Evolutionary conservation across 2,797 vertebrate species (phyloP), one percentile per base, ranked within the genome.

Genomic region (Cheirogaleus major): DNA sequence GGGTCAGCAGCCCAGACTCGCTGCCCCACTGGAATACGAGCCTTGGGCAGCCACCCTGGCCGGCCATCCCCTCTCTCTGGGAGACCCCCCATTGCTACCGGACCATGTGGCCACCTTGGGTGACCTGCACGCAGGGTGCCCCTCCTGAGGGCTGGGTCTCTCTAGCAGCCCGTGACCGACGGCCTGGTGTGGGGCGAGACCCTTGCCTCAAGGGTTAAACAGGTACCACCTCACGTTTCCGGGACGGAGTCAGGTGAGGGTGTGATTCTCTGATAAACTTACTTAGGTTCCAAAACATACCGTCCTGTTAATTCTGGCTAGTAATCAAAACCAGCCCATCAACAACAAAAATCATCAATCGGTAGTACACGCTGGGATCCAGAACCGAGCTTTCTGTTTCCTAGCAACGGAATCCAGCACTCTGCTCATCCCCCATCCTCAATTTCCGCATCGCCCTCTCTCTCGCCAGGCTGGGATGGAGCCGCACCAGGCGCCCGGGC

Each of bases 391-490:
- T 92, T 95, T 52, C 95, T 25, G 96, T 97, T 17, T 83, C 97
- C 95, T 97, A 97, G 97, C 97, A 97, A 98, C 97, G 55, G 92
- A 10, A 67, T 22, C 57, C 91, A 25, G 96, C 0, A 1, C 78
- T 82, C 41, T 2, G 69, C 81, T 91, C 81, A 45, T 69, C 57
- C 80, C 63, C 76, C 32, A 22, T 22, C 87, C 95, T 78, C 82
- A 13, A 38, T 32, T 32, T 81, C 92, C 73, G 18, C 30, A 12
- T 17, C 1, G 20, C 79, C 52, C 43, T 78, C 76, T 61, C 43
- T 78, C 76, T 69, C 81, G 3, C 69, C 43, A 18, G 82, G 92
- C 61, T 4, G 1, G 32, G 78, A 23, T 6, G 10, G 25, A 41
- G 25, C 5, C 0, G 22, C 17, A 12, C 38, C 23, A 0, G 73